A percentile compares a stretch with the other conserved stretches of the same genome.
Conservation (phyloP, 1,140 invertebrate species). For the Zaprionus ornatus region DNA sequence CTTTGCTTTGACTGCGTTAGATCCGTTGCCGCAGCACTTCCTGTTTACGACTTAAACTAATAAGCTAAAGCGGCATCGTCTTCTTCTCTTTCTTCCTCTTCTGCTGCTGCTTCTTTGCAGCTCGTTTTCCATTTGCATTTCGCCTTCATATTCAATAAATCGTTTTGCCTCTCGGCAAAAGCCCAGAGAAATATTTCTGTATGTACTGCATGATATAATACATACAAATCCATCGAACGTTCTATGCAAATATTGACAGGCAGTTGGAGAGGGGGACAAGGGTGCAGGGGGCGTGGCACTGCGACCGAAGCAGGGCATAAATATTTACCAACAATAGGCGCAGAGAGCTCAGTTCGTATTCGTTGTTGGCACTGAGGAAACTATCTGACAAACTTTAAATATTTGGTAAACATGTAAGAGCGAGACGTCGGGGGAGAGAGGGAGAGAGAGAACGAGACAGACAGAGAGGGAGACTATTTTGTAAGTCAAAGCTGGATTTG, state of each 20-base stretch:
- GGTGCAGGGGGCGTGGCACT: background rate
- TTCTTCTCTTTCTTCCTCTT: background rate
- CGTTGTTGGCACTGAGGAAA: conserved; percentile 14
- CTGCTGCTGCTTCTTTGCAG: background rate
- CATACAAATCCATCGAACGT: conserved; percentile 12
- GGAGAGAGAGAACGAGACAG: background rate
- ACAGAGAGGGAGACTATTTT: background rate
- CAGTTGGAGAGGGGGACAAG: background rate
- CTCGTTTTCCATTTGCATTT: conserved; percentile 37
- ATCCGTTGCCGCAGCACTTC: conserved; percentile 73
- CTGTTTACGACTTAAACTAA: conserved; percentile 81
- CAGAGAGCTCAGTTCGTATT: background rate
- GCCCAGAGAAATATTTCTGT: conserved; percentile 17
- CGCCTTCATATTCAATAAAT: conserved; percentile 68
- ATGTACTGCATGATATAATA: conserved; percentile 6
- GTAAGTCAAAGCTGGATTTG: background rate
- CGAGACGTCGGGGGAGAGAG: background rate
- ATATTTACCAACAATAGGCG: conserved; percentile 31
- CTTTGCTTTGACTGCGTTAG: conserved; percentile 40
- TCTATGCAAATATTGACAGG: conserved; percentile 34
- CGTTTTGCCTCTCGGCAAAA: conserved; percentile 1
- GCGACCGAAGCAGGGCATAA: background rate
- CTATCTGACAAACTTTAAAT: conserved; percentile 1
- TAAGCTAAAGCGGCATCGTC: conserved; percentile 54
- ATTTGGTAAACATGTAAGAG: conserved; percentile 1